These are phyloP conservation scores for Oxyura jamaicensis DNA, from an alignment of 2,113 vertebrate genomes.

Conservation along the genomic window DNA sequence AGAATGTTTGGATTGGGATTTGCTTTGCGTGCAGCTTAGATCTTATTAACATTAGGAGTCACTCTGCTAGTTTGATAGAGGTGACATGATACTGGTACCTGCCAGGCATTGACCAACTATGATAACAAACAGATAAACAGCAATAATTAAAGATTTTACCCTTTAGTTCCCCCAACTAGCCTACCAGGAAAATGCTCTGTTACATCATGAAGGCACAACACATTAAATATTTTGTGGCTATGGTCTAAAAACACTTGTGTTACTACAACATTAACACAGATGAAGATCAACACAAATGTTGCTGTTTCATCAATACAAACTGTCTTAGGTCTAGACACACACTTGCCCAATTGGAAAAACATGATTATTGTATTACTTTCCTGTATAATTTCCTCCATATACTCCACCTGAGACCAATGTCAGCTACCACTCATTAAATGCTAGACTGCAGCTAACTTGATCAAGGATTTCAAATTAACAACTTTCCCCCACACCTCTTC, in stretches of 20 bases:
- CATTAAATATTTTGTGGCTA: constrained; percentile 90
- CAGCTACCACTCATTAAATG: constrained; percentile 32
- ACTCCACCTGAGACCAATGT: constrained; percentile 50
- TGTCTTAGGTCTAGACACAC: constrained; percentile 80
- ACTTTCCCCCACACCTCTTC: not conserved
- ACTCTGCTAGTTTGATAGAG: constrained; percentile 75
- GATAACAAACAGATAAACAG: constrained; percentile 86
- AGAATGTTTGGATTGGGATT: constrained; percentile 78
- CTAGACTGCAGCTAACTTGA: constrained; percentile 25
- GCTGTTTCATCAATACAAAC: constrained; percentile 75
- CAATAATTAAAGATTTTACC: constrained; percentile 82
- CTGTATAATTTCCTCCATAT: constrained; percentile 56
- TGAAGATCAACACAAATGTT: constrained; percentile 79
- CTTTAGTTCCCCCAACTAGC: constrained; percentile 82
- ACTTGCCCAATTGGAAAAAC: constrained; percentile 63
- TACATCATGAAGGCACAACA: constrained; percentile 96
- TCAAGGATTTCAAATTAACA: constrained; percentile 13
- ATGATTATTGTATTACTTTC: constrained; percentile 71
- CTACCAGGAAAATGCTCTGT: constrained; percentile 86
- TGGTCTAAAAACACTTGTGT: constrained; percentile 85
- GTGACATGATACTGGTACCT: constrained; percentile 82
- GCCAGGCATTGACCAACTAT: constrained; percentile 89
- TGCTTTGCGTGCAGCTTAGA: constrained; percentile 88
- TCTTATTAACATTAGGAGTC: constrained; percentile 79
- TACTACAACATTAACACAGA: constrained; percentile 83